Percentiles rank a stretch among this genome's conserved stretches.
These are phyloP conservation scores for Patella caerulea DNA, from an alignment of 2,888 invertebrate genomes.

Conservation along the genomic window DNA sequence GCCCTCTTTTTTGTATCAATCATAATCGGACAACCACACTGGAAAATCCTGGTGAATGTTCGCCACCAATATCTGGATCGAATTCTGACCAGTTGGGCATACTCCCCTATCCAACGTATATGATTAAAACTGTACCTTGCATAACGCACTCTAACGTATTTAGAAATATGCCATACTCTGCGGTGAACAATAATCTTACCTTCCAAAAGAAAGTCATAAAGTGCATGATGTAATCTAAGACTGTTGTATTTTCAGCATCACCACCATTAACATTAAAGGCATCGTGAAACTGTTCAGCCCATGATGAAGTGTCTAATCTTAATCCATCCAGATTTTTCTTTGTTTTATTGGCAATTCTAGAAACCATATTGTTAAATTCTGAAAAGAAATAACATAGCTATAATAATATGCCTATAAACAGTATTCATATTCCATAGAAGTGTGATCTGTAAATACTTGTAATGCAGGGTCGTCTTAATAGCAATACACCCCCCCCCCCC, in stretches of 20 bases:
- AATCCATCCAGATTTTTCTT: slow-evolving; percentile 75
- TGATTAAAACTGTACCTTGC: too few species aligned
- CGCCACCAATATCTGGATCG: background rate
- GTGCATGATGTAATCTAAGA: slow-evolving; percentile 75
- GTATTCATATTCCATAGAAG: too few species aligned
- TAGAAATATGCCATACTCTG: too few species aligned
- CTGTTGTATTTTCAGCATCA: slow-evolving; percentile 75
- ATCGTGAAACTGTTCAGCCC: slow-evolving; percentile 74
- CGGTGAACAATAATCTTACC: slow-evolving; percentile 51
- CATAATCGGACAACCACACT: too few species aligned
- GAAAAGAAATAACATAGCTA: slow-evolving; percentile 24
- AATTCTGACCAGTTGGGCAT: too few species aligned
- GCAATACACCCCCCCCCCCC: too few species aligned
- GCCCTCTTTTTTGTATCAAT: too few species aligned
- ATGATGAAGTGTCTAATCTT: slow-evolving; percentile 74
- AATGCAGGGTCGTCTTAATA: too few species aligned
- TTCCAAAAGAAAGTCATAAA: slow-evolving; percentile 77
- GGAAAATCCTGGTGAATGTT: background rate
- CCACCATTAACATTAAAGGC: slow-evolving; percentile 77
- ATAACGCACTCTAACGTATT: too few species aligned
- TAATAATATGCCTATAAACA: too few species aligned
- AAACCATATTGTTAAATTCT: slow-evolving; percentile 76
- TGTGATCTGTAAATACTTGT: too few species aligned
- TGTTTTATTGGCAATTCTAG: slow-evolving; percentile 74
- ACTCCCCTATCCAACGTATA: too few species aligned